Base-by-base conservation (phyloP, 2,113 vertebrate genomes). In the Trichechus manatus region DNA sequence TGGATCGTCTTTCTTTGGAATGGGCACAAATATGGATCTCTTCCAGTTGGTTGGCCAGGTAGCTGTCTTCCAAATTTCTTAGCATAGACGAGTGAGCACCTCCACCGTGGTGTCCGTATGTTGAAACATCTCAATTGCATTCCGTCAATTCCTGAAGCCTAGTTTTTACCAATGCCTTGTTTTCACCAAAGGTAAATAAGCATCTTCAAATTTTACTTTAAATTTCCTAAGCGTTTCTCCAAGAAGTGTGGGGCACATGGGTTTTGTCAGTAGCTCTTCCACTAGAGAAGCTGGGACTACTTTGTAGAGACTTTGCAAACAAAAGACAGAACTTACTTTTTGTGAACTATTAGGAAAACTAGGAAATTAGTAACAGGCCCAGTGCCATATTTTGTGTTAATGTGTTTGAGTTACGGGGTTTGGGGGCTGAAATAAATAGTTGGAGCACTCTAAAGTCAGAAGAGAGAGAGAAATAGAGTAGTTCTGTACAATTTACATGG, bases 291-390 rank as follows among this genome's bases (percentile, higher is more conserved):
- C 13, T 47, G 47, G 61, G 25, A 5, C 23, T 47, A 6, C 79
- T 96, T 56, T 89, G 47, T 61, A 42, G 19, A 64, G 93, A 27
- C 50, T 95, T 95, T 88, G 44, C 27, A 89, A 83, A 92, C 31
- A 50, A 53, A 88, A 23, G 50, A 66, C 92, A 85, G 29, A 27
- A 78, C 3, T 53, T 95, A 50, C 78, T 53, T 70, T 63, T 72
- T 42, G 47, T 94, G 53, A 88, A 39, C 29, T 29, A 1, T 53
- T 63, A 50, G 66, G 11, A 33, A 81, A 70, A 87, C 1, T 36
- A 92, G 50, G 42, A 82, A 80, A 92, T 77, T 6, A 78, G 20
- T 47, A 3, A 56, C 90, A 85, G 59, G 64, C 19, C 7, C 31
- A 64, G 27, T 64, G 25, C 9, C 63, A 9, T 64, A 29, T 64